phyloP scores from a whole-genome alignment of 2,113 vertebrate species.

The Taxidea taxus region DNA sequence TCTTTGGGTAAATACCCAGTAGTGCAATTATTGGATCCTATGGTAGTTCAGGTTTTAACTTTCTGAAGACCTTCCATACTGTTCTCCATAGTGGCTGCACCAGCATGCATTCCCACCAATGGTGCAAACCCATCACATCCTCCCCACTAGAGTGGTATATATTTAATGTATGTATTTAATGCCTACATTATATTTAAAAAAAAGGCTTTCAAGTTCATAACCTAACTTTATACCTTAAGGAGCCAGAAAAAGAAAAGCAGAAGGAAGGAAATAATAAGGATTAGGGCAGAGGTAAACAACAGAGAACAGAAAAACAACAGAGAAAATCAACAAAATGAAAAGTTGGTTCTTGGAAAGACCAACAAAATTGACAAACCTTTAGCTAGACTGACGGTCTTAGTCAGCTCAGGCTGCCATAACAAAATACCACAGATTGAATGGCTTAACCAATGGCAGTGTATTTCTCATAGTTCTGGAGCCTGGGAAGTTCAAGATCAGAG shows the following conservation, averaged over 20 bases:
- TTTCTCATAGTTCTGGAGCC: neutral
- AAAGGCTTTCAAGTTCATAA: neutral
- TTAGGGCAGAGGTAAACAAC: neutral
- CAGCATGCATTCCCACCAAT: neutral
- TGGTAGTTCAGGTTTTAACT: neutral
- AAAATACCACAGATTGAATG: neutral
- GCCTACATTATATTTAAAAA: neutral
- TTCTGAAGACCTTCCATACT: neutral
- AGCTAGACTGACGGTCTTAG: neutral
- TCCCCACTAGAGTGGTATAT: neutral
- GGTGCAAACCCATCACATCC: neutral
- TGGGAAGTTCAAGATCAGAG: neutral
- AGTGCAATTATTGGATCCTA: neutral
- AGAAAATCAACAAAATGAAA: neutral
- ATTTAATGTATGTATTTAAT: neutral
- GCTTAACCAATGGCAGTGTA: neutral
- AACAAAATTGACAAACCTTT: neutral
- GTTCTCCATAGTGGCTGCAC: neutral
- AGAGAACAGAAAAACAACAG: neutral
- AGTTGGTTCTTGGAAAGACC: neutral
- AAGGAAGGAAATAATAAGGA: neutral
- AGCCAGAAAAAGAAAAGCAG: neutral
- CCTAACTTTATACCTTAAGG: neutral
- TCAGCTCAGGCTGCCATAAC: no score
- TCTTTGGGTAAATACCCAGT: neutral